phyloP scores from a whole-genome alignment of 2,113 vertebrate species.

The Nestor notabilis region DNA sequence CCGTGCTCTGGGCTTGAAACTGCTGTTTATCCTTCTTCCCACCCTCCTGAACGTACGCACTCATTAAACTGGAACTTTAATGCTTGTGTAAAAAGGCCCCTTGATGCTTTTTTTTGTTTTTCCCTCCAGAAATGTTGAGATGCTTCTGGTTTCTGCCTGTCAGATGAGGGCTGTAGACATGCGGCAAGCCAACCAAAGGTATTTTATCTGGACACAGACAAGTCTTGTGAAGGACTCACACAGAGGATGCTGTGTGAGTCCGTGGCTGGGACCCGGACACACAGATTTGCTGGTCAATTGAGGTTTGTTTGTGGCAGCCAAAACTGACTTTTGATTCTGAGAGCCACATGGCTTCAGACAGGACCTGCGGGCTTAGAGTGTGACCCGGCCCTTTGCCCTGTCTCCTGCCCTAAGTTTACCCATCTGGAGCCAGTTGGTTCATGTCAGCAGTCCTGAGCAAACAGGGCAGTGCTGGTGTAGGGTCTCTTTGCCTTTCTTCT shows the following conservation, averaged over 20 bases:
- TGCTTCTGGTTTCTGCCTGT: neutral
- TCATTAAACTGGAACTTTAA: neutral
- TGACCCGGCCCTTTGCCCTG: neutral
- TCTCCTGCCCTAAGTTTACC: neutral
- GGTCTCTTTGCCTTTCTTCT: neutral
- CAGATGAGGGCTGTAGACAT: neutral
- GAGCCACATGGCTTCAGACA: neutral
- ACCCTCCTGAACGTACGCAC: neutral
- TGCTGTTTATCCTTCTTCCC: neutral
- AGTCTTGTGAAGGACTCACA: neutral
- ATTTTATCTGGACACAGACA: neutral
- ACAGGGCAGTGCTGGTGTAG: neutral
- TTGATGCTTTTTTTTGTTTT: neutral
- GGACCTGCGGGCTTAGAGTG: neutral
- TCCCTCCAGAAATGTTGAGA: neutral
- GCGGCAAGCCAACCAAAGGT: neutral
- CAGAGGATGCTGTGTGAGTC: neutral
- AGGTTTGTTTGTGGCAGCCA: neutral
- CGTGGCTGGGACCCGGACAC: neutral
- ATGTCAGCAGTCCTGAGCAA: neutral
- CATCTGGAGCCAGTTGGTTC: neutral
- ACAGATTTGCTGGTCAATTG: neutral
- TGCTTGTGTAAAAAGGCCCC: neutral
- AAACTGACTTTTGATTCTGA: neutral
- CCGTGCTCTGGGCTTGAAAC: neutral